A percentile compares a stretch with the other conserved stretches of the same genome.
These are phyloP conservation scores for Drosophila nikananu DNA, from an alignment of 1,140 invertebrate genomes.

Conservation along the genomic window DNA sequence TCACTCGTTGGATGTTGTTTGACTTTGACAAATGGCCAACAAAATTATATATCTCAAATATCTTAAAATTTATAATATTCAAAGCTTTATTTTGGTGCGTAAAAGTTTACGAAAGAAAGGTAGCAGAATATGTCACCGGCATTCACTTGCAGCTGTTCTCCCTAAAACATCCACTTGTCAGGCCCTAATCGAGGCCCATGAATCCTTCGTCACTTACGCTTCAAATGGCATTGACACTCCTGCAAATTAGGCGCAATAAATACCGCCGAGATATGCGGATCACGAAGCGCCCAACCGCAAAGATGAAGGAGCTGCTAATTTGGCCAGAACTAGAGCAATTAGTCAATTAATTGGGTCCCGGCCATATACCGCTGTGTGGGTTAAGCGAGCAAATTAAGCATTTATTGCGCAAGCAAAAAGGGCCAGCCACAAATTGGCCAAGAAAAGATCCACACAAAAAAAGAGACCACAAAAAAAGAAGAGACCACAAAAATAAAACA, in stretches of 20 bases:
- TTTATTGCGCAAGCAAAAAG: constrained; percentile 55
- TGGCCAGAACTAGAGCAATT: constrained; percentile 59
- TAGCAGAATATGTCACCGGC: constrained; percentile 12
- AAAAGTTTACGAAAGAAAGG: not conserved
- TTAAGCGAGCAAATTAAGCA: constrained; percentile 63
- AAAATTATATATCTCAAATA: constrained; percentile 36
- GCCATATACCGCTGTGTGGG: constrained; percentile 60
- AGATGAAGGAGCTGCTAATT: constrained; percentile 34
- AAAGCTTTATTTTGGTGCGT: constrained; percentile 4
- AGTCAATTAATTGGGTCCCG: constrained; percentile 51
- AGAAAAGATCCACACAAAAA: constrained; percentile 28
- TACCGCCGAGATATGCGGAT: constrained; percentile 34
- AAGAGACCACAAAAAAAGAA: not conserved
- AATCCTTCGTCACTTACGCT: constrained; percentile 34
- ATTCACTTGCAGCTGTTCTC: constrained; percentile 16
- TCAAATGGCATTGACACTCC: constrained; percentile 28
- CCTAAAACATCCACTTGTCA: constrained; percentile 13
- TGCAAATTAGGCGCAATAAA: constrained; percentile 43
- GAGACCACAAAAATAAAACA: not conserved
- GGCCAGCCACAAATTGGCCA: constrained; percentile 54
- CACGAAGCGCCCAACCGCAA: constrained; percentile 14
- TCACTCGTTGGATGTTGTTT: constrained; percentile 23
- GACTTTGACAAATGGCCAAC: constrained; percentile 33
- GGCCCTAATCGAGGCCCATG: not conserved
- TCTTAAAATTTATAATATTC: constrained; percentile 9